These are phyloP conservation scores for Trichosurus vulpecula DNA, from an alignment of 2,797 vertebrate genomes.

Conservation along the genomic window DNA sequence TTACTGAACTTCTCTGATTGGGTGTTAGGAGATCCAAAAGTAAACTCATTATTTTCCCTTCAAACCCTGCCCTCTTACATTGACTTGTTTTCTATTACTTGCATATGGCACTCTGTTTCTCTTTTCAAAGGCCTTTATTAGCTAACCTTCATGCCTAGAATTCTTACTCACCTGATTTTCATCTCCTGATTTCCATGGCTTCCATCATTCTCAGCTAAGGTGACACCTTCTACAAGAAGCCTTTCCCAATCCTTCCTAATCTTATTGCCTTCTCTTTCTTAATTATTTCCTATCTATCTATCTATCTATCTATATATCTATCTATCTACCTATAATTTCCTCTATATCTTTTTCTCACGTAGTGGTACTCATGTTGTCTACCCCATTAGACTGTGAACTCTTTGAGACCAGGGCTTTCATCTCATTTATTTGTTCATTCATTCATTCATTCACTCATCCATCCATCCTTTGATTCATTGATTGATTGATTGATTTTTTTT, in stretches of 20 bases:
- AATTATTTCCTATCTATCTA: neutral
- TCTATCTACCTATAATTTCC: too few species aligned
- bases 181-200: neutral
- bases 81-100: neutral
- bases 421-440: neutral
- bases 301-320: too few species aligned
- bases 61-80: neutral
- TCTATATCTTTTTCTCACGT: neutral
- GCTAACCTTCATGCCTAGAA: neutral
- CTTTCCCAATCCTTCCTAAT: neutral
- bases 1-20: neutral
- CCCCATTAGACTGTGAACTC: neutral
- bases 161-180: neutral
- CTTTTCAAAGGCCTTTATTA: neutral
- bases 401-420: neutral
- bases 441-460: too few species aligned
- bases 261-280: neutral
- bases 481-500: neutral
- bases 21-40: neutral
- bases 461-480: too few species aligned
- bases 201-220: neutral
- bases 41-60: neutral
- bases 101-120: neutral
- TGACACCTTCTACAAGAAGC: neutral
- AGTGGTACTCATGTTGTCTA: neutral